Evolutionary conservation across 2,888 invertebrate genomes (phyloP).

Genomic region (Trilocha varians): DNA sequence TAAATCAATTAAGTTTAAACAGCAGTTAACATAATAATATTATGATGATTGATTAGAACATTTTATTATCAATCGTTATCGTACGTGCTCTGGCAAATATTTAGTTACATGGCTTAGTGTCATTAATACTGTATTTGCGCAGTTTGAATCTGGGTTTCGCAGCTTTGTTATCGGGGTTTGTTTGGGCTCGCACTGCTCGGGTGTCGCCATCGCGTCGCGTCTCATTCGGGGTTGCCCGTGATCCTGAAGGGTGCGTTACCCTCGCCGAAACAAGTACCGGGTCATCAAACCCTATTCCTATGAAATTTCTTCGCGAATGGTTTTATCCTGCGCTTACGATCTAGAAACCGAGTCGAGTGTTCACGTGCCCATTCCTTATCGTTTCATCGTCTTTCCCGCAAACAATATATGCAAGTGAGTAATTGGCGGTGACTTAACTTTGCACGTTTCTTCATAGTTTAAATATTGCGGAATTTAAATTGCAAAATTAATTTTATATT

Average conservation of each 20-base stretch:
- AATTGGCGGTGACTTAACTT: constrained; percentile 19
- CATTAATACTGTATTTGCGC: constrained; percentile 15
- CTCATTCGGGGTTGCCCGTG: constrained; percentile 53
- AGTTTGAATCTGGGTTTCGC: constrained; percentile 28
- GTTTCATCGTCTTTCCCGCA: constrained; percentile 6
- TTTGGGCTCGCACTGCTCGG: constrained; percentile 26
- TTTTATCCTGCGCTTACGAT: constrained; percentile 7
- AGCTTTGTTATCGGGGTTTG: constrained; percentile 21
- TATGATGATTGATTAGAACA: neutral
- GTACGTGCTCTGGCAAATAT: neutral
- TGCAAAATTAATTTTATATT: too few relatives aligned
- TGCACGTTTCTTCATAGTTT: constrained; percentile 13
- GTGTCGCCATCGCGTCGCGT: constrained; percentile 29
- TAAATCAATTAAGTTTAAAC: neutral
- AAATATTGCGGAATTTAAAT: constrained; percentile 1
- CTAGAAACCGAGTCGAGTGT: constrained; percentile 10
- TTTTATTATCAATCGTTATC: neutral
- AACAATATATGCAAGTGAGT: constrained; percentile 9
- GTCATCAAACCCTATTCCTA: constrained; percentile 34
- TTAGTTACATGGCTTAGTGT: neutral
- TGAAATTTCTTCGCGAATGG: constrained; percentile 8
- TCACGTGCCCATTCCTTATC: constrained; percentile 21
- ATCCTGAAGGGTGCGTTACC: constrained; percentile 70
- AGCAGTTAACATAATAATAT: neutral
- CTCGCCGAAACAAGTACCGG: constrained; percentile 33